A percentile compares a stretch with the other conserved stretches of the same genome.
These are phyloP conservation scores for Lagopus leucura DNA, from an alignment of 2,113 vertebrate genomes.

Conservation along the genomic window DNA sequence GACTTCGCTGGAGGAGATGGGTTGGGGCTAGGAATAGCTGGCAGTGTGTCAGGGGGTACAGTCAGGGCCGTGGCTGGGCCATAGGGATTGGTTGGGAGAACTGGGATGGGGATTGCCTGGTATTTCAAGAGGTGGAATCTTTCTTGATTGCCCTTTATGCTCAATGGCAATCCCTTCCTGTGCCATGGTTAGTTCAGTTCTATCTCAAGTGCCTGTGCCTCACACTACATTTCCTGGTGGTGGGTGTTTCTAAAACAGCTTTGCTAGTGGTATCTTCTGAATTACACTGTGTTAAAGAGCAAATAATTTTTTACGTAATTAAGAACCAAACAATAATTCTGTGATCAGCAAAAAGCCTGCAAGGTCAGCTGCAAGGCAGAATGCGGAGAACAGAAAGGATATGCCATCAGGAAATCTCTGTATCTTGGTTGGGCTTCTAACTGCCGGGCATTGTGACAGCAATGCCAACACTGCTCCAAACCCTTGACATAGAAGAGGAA, in stretches of 20 bases:
- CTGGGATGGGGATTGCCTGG: not conserved
- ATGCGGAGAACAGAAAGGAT: not conserved
- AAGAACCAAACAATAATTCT: not conserved
- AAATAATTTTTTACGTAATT: constrained; percentile 49
- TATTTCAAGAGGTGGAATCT: not conserved
- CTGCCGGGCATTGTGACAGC: not conserved
- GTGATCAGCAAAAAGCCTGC: not conserved
- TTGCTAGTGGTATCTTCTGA: not conserved
- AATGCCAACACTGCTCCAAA: not conserved
- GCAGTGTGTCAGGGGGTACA: not conserved
- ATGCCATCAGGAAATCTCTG: not conserved
- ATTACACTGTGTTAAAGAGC: constrained; percentile 2
- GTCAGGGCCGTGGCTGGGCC: not conserved
- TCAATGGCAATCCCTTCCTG: not conserved
- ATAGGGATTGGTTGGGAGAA: not conserved
- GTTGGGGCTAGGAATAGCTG: not conserved
- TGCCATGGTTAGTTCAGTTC: not conserved
- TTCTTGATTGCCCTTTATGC: not conserved
- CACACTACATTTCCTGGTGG: not conserved
- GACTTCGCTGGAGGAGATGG: not conserved
- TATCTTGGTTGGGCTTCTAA: not conserved
- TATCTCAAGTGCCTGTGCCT: not conserved
- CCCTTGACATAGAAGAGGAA: not conserved
- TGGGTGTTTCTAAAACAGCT: not conserved
- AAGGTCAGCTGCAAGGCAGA: not conserved